Conservation (phyloP, 2,797 vertebrate species). For the Arremon aurantiirostris region DNA sequence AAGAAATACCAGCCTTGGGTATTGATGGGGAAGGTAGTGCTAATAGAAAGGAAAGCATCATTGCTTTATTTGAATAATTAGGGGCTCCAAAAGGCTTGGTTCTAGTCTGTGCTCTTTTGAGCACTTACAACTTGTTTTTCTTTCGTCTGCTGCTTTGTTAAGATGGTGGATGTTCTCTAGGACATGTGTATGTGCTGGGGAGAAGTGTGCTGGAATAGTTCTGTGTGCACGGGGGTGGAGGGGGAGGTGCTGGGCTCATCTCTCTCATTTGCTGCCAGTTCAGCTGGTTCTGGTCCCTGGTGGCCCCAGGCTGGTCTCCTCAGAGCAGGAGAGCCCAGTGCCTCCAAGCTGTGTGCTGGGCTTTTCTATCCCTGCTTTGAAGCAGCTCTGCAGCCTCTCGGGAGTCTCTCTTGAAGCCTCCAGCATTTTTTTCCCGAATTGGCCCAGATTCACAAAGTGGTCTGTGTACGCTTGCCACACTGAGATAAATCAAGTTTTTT, state of each 20-base stretch:
- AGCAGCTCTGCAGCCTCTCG: neutral
- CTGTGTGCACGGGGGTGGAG: accelerated
- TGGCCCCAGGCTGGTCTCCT: neutral
- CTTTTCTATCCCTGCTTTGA: neutral
- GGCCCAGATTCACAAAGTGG: neutral
- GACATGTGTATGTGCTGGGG: no score
- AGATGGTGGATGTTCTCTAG: neutral
- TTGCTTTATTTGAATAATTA: neutral
- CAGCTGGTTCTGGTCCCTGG: neutral
- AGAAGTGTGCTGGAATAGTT: neutral
- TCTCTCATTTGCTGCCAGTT: neutral
- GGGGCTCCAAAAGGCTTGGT: neutral
- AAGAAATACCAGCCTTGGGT: neutral
- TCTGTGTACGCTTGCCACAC: neutral
- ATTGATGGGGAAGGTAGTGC: neutral
- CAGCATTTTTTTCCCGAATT: neutral
- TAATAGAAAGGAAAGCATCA: neutral
- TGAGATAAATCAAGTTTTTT: neutral
- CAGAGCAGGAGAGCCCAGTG: neutral
- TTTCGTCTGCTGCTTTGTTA: neutral
- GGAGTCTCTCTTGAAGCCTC: neutral
- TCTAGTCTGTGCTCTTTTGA: neutral
- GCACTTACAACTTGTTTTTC: neutral
- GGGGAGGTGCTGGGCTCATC: neutral
- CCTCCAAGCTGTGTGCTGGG: neutral